A percentile compares a stretch with the other conserved stretches of the same genome.
phyloP scores from a whole-genome alignment of 2,888 invertebrate species.

The Invenusta paracnida region DNA sequence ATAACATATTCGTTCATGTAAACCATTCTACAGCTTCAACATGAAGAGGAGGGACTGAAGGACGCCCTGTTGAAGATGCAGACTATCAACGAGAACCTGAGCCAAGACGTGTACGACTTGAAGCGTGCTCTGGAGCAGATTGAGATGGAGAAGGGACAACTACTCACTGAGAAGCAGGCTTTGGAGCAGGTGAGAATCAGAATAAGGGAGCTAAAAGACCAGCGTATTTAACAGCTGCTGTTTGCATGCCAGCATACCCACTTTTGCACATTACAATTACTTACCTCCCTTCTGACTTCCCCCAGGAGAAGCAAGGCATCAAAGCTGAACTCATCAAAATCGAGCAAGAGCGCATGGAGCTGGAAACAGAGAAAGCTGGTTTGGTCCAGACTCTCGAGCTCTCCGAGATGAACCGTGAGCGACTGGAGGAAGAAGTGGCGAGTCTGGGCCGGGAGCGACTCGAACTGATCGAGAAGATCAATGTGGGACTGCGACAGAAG shows the following conservation, averaged over 20 bases:
- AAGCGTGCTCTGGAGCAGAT: conserved; percentile 46
- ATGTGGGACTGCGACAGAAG: conserved; percentile 67
- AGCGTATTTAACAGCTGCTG: too few species aligned
- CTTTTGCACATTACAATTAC: too few species aligned
- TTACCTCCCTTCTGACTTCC: too few species aligned
- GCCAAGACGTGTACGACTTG: conserved; percentile 61
- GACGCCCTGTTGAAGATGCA: conserved; percentile 60
- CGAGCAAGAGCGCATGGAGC: conserved; percentile 77
- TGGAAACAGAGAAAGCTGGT: conserved; percentile 77
- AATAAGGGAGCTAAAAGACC: too few species aligned
- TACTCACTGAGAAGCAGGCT: conserved; percentile 53
- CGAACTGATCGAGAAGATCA: conserved; percentile 66
- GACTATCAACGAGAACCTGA: conserved; percentile 59
- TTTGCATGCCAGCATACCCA: too few species aligned
- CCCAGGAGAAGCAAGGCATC: conserved; percentile 71
- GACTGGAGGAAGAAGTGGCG: conserved; percentile 71
- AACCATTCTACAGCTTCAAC: neutral
- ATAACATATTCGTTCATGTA: too few species aligned
- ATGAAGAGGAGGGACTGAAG: conserved; percentile 56
- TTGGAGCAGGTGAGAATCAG: conserved; percentile 68
- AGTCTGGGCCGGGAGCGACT: conserved; percentile 77
- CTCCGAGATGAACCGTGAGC: conserved; percentile 73
- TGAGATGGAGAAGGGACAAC: conserved; percentile 40
- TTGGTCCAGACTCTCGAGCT: conserved; percentile 81
- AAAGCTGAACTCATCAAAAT: conserved; percentile 78